These are phyloP conservation scores for Heterohyrax brucei DNA, from an alignment of 2,797 vertebrate species.

Conservation along the genomic window DNA sequence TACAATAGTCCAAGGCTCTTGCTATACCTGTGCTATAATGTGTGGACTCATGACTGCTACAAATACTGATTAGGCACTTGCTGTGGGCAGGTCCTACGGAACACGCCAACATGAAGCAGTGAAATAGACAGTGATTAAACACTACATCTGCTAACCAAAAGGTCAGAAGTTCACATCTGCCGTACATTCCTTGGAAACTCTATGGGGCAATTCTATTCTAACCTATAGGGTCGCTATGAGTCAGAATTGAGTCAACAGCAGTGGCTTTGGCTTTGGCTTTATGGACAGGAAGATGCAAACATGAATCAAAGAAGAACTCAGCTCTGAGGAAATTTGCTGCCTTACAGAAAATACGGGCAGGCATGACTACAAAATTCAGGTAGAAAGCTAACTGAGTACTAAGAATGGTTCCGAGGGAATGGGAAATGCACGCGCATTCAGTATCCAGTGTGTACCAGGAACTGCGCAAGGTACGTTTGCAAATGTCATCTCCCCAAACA, in stretches of 20 bases:
- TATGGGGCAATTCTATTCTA: no score
- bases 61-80: background rate
- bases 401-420: background rate
- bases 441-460: background rate
- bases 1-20: background rate
- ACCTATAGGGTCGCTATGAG: no score
- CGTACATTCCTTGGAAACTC: no score
- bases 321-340: conserved; percentile 17
- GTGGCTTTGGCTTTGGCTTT: no score
- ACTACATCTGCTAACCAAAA: no score
- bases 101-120: background rate
- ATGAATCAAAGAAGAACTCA: background rate
- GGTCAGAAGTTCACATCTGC: no score
- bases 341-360: background rate
- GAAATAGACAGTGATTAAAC: background rate
- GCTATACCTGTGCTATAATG: background rate
- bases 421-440: accelerated
- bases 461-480: background rate
- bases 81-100: background rate
- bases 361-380: background rate
- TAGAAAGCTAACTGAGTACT: background rate
- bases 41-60: background rate
- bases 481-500: background rate
- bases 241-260: no score
- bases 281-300: background rate